Base-by-base conservation (phyloP, 2,888 invertebrate species). In the Sphaeridia pumilis region DNA sequence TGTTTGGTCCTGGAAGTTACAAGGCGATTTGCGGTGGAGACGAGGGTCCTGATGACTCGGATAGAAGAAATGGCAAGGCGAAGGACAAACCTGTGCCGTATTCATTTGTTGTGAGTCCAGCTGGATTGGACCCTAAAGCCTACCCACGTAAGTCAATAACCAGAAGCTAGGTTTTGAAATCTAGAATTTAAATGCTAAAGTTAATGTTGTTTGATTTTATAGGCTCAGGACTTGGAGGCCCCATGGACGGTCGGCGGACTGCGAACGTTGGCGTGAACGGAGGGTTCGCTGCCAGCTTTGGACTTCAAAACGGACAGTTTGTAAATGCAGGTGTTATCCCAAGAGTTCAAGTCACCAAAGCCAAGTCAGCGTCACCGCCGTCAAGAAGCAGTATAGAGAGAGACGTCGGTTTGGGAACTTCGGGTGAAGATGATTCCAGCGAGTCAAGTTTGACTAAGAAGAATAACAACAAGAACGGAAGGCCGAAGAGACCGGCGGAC, bases 1-100 rank as follows among this genome's bases (percentile, higher is more conserved):
- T 89, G 2, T 87, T 88, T 63, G 88, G 88, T 0, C 87, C 88
- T 0, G 86, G 85, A 1, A 81, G 83, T 0, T 83, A 82, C 51
- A 46, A 54, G 20, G 52, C 53, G 46, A 36, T 63, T 38, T 60
- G 60, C 41, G 53, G 53, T 12, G 26, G 46, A 4, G 58, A 54
- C 7, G 58, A 52, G 14, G 4, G 27, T 17, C n/a, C 28, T 3
- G 49, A 48, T 7, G 27, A 28, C 14, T 25, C 49, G n/a, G 24
- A 34, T 25, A 31, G 41, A 20, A 17, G 28, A 7, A 46, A 49
- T 42, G 25, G 36, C 28, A 49, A 55, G 34, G 45, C 52, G 41
- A 58, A 59, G 47, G 63, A 64, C 35, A 61, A 64, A 53, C 57
- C 63, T 7, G 62, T 61, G 10, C 61, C 62, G 10, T 64, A 59